Base-by-base conservation (phyloP, 2,113 vertebrate species). In the Rhea pennata region DNA sequence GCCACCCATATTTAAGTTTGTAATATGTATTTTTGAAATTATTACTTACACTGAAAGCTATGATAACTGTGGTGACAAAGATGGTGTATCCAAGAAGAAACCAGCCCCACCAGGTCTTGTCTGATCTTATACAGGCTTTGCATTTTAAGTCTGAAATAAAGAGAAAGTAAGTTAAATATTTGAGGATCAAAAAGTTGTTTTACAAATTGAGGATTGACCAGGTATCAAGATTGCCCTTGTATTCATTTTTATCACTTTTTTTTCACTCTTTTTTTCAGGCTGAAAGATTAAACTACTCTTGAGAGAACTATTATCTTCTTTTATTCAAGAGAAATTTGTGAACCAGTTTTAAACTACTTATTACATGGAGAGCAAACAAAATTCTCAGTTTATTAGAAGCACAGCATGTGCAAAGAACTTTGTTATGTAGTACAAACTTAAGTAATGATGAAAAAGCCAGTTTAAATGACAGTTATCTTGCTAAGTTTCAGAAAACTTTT, bases 21-120 rank as follows among this genome's bases (percentile, higher is more conserved):
- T 67, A 22, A 29, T 65, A 39, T 19, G 71, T 84, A 22, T 59
- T 62, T 90, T 42, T 83, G 56, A 87, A 92, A 19, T 50, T 50
- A 40, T 48, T 91, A 90, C 67, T 95, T 95, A 91, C 69, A 42
- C 51, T 33, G 6, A 92, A 89, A 92, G 29, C 29, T 78, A 48
- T 58, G n/a, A 51, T 72, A 70, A 77, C 27, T 59, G 21, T 46
- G 23, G 90, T 96, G 66, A 78, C 48, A 65, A 71, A 81, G 51
- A 20, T 40, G 23, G n/a, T n/a, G 3, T 83, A 77, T 54, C 53
- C 77, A 67, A 88, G 58, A 90, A 77, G 21, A 16, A 36, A 64
- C 66, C 80, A 97, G 33, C 46, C 4, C 91, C 86, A 84, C 83
- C 74, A 86, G 6, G 53, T 46, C 9, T 71, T 29, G 59, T 74